Conservation (phyloP, 2,113 vertebrate species). For the Lamprologus speciosus region DNA sequence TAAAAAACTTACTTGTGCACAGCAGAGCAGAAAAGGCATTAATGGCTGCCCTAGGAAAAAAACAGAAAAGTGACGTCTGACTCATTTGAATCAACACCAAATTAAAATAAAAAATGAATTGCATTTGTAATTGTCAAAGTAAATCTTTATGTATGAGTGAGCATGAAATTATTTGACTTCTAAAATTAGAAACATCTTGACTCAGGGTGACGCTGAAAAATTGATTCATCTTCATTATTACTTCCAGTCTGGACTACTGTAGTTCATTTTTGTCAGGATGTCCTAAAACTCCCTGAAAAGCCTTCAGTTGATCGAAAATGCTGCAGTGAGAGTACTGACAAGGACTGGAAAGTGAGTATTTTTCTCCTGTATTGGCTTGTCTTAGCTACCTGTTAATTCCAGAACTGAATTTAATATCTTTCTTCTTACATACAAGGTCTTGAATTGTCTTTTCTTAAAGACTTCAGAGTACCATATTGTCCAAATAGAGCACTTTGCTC, state of each 20-base stretch:
- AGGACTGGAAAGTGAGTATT: not conserved
- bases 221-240: not conserved
- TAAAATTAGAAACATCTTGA: not conserved
- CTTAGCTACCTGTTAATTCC: not conserved
- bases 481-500: not conserved
- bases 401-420: not conserved
- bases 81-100: not conserved
- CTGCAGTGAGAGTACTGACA: not conserved
- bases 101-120: not conserved
- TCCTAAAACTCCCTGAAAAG: not conserved
- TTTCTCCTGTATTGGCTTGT: not conserved
- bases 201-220: not conserved
- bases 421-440: not conserved
- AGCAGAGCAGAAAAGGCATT: conserved; percentile 82
- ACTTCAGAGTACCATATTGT: not conserved
- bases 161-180: not conserved
- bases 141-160: not conserved
- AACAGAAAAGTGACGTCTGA: not conserved
- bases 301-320: not conserved
- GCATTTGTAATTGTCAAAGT: not conserved
- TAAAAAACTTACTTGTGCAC: conserved; percentile 84
- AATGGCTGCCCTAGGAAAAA: conserved; percentile 77
- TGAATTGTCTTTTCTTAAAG: not conserved
- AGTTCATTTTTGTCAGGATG: not conserved
- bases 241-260: not conserved